These are phyloP conservation scores for Drosophila busckii DNA, from an alignment of 1,140 invertebrate species.

Conservation along the genomic window DNA sequence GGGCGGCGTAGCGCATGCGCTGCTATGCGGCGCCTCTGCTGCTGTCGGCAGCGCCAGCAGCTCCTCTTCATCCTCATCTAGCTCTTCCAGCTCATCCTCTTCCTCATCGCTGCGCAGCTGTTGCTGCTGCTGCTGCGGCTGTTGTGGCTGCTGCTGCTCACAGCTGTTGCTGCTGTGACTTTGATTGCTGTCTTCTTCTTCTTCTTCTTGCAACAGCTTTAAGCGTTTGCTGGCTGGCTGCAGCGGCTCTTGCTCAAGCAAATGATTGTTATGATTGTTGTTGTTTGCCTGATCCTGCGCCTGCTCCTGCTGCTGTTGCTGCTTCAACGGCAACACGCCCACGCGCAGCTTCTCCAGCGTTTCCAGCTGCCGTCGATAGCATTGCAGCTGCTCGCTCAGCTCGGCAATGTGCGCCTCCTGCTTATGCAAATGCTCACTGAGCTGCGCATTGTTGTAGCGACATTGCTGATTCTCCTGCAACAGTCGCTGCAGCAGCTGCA, in stretches of 20 bases:
- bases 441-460: slow-evolving; percentile 60
- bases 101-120: slow-evolving; percentile 12
- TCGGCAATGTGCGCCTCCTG: slow-evolving; percentile 68
- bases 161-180: background rate
- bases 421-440: slow-evolving; percentile 59
- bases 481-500: slow-evolving; percentile 59
- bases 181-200: slow-evolving; percentile 8
- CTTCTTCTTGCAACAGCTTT: slow-evolving; percentile 32
- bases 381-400: slow-evolving; percentile 62
- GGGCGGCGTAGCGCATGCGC: slow-evolving; percentile 56
- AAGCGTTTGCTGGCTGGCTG: slow-evolving; percentile 43
- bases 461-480: slow-evolving; percentile 73
- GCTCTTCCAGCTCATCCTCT: slow-evolving; percentile 24
- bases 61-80: slow-evolving; percentile 27
- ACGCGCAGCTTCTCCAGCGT: slow-evolving; percentile 46
- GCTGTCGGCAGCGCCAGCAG: slow-evolving; percentile 3
- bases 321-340: slow-evolving; percentile 57
- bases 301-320: slow-evolving; percentile 10
- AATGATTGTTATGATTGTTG: slow-evolving; percentile 39
- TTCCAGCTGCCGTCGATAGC: slow-evolving; percentile 55
- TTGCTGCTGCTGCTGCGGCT: background rate
- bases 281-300: slow-evolving; percentile 53
- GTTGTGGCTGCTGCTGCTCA: background rate
- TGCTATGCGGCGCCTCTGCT: slow-evolving; percentile 61
- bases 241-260: slow-evolving; percentile 6